Conservation (phyloP, 2,888 invertebrate species). For the Nezara viridula region DNA sequence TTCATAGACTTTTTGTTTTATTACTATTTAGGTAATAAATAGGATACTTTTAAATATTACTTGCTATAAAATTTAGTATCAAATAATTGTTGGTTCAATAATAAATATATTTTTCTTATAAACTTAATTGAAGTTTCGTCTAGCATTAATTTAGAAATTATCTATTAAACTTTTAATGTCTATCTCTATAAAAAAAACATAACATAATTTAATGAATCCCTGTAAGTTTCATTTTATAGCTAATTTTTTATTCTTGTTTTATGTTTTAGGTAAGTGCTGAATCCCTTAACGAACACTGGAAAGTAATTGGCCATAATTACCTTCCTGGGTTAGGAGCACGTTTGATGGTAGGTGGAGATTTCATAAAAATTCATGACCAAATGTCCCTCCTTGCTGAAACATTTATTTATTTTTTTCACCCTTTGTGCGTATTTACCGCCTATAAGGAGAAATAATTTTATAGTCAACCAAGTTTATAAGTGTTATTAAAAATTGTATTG, state of each 20-base stretch:
- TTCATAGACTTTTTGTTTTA: no score
- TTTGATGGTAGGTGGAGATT: slow-evolving; percentile 10
- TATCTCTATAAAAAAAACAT: background rate
- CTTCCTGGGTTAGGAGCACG: background rate
- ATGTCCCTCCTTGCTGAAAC: background rate
- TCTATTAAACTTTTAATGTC: background rate
- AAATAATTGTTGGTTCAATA: no score
- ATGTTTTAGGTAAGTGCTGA: slow-evolving; percentile 24
- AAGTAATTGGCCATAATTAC: slow-evolving; percentile 10
- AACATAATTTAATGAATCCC: background rate
- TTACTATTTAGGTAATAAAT: no score
- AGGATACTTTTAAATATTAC: no score
- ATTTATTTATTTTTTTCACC: background rate
- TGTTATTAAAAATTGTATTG: no score
- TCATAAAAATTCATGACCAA: slow-evolving; percentile 29
- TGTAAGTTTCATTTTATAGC: background rate
- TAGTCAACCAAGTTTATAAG: background rate
- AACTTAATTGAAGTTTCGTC: background rate
- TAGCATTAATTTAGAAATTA: background rate
- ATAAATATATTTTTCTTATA: no score
- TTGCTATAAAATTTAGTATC: background rate
- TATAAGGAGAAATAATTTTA: background rate
- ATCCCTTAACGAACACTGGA: background rate
- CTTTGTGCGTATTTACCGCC: slow-evolving; percentile 6
- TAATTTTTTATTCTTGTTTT: background rate